phyloP scores from a whole-genome alignment of 2,113 vertebrate genomes.

The Pygoscelis antarcticus region DNA sequence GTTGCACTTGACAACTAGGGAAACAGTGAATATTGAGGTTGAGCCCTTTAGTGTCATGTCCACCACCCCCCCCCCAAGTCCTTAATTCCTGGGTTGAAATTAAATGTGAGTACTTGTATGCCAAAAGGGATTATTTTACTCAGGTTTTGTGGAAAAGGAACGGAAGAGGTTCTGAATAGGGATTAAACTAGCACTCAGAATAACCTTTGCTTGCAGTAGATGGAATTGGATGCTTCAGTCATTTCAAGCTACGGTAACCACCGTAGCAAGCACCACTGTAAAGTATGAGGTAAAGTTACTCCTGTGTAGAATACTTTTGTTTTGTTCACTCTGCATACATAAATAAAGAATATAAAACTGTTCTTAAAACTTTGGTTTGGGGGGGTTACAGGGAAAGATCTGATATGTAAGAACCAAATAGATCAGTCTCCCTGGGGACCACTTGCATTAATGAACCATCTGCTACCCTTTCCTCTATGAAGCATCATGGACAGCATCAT shows the following conservation, averaged over 20 bases:
- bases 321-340: neutral
- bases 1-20: neutral
- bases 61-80: neutral
- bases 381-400: neutral
- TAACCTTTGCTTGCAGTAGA: neutral
- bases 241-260: neutral
- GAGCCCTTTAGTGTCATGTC: neutral
- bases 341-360: neutral
- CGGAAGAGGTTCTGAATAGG: neutral
- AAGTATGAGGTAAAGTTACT: neutral
- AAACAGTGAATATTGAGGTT: neutral
- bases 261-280: neutral
- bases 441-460: neutral
- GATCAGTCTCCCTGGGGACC: neutral
- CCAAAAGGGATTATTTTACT: neutral
- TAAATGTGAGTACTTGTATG: neutral
- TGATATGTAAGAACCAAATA: neutral
- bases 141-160: neutral
- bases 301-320: neutral
- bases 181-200: neutral
- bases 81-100: neutral
- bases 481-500: neutral
- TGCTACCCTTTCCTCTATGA: neutral
- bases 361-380: neutral
- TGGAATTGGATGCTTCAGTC: neutral